Evolutionary conservation across 2,797 vertebrate species (phyloP), one percentile per base, ranked within the genome.

Genomic region (Schizopygopsis malacanthus): DNA sequence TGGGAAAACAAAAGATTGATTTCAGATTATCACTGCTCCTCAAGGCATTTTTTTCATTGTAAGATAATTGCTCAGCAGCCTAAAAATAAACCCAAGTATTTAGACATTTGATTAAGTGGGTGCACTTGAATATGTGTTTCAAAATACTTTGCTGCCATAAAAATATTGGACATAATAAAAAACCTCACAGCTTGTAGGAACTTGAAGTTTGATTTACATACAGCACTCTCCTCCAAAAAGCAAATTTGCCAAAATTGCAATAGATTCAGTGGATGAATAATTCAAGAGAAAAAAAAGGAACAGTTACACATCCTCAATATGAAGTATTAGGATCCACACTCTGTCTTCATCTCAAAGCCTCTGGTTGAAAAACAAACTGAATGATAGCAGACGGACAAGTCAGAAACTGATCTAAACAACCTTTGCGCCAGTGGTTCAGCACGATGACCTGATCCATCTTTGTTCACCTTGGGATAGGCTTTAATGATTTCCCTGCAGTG

Each of bases 381-480:
- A 80, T 79, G 79, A 52, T 78, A 78, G 9, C 52, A 47, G 28
- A 33, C n/a, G 63, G 25, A 82, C 37, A 28, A 79, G 52, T 4
- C 16, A 28, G 81, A 69, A 79, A 84, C 79, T 41, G 76, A 82
- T 84, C 73, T 47, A 81, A 86, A 87, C 65, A 79, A 50, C 39
- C 33, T 39, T 18, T 28, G 20, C 6, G 43, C 45, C 70, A 63
- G 13, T 39, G 45, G 70, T 33, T n/a, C 65, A 20, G 83, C 43
- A 16, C 54, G 82, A 88, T n/a, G 47, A 61, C 82, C 45, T 41
- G 20, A 84, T 80, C 50, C 4, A 37, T 67, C 20, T 28, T n/a
- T 59, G 83, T 82, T 85, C 69, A 87, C 84, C 88, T 86, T 90
- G 83, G 87, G 84, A 79, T 47, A 88, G 3, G 33, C 86, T 90